Evolutionary conservation across 1,140 invertebrate genomes (phyloP), one percentile per base, ranked within the genome.

Genomic region (Oreohelix idahoensis): DNA sequence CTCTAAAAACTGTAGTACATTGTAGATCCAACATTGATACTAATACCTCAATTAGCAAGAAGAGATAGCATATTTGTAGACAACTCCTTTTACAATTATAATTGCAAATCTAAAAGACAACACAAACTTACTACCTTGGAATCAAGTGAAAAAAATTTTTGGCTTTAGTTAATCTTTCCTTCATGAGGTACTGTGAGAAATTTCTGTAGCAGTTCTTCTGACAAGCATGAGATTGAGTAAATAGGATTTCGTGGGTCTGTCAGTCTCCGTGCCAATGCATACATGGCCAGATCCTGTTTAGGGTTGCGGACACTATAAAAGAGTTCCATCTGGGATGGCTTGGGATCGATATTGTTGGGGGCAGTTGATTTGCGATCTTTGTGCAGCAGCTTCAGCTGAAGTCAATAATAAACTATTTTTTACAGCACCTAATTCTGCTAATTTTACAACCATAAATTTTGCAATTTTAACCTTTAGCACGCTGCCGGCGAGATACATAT

Each of bases 111-210:
- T 45, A 45, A 15, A 45, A 45, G 42, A 15, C 42, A 45, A 45
- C 42, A 45, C 42, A 45, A 45, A 45, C 42, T 45, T 15, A n/a
- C n/a, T 79, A 83, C 79, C 79, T 73, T 42, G 79, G 79, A 4
- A 81, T 73, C 20, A 81, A 38, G 66, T 90, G 87, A 15, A 91
- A 77, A 66, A 87, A n/a, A n/a, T n/a, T 88, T 63, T 87, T 89
- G 0, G 88, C 88, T 76, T 88, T 89, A 17, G 90, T 85, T n/a
- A 89, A 83, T 84, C 87, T 87, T 53, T 91, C 87, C 73, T 90
- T 90, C 51, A 88, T 77, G 1, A 91, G 86, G 71, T 89, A 87
- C n/a, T 10, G 84, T 63, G 23, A 91, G 49, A 29, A 91, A 83
- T 32, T 83, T 83, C 69, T 89, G 87, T 17, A 90, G 88, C 71